A percentile compares a stretch with the other conserved stretches of the same genome.
Conservation (phyloP, 2,113 vertebrate genomes). For the Spea multiplicata region DNA sequence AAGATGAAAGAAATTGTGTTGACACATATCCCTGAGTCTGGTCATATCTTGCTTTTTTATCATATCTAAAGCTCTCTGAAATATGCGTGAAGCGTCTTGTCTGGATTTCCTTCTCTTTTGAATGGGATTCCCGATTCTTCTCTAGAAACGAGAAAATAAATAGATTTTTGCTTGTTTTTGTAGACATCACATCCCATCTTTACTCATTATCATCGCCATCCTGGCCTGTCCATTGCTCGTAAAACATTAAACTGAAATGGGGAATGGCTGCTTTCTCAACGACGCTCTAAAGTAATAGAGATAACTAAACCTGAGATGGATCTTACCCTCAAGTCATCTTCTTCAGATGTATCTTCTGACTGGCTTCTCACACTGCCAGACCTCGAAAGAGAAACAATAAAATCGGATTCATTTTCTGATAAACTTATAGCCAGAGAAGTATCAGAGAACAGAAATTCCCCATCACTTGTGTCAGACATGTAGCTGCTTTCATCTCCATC, state of each 20-base stretch:
- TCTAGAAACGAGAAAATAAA: conserved; percentile 19
- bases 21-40: neutral
- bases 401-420: conserved; percentile 21
- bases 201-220: no score
- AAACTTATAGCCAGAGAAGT: neutral
- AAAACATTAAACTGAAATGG: no score
- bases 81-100: neutral
- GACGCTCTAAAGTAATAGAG: no score
- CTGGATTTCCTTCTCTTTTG: neutral
- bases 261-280: no score
- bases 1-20: conserved; percentile 10
- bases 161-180: no score
- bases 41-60: neutral
- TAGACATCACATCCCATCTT: no score
- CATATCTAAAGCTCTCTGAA: neutral
- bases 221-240: no score
- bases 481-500: neutral
- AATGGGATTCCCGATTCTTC: neutral
- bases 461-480: conserved; percentile 11
- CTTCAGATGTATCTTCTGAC: neutral
- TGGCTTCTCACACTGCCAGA: neutral
- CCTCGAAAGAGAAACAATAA: conserved; percentile 3
- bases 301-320: neutral
- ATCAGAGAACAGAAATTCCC: conserved; percentile 24
- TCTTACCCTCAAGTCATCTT: conserved; percentile 21